phyloP scores from a whole-genome alignment of 2,888 invertebrate species.

The Aricia artaxerxes region DNA sequence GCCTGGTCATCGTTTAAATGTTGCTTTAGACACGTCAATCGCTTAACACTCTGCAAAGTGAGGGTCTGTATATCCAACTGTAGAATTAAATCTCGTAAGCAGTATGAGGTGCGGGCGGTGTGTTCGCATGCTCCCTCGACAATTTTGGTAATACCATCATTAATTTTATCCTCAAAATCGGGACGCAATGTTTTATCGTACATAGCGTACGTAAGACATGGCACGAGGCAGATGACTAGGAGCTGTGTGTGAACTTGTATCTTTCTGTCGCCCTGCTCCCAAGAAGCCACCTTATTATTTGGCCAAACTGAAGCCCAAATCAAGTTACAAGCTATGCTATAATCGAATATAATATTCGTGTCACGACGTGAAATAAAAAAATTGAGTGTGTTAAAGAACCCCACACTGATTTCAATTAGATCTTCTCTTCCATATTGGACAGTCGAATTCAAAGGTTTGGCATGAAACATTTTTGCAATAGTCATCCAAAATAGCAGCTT shows the following conservation, averaged over 20 bases:
- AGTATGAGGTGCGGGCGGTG: slow-evolving; percentile 81
- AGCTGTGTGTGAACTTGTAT: slow-evolving; percentile 81
- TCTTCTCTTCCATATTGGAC: slow-evolving; percentile 59
- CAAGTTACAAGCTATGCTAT: slow-evolving; percentile 58
- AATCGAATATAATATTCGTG: slow-evolving; percentile 57
- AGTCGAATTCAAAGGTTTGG: slow-evolving; percentile 56
- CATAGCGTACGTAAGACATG: slow-evolving; percentile 72
- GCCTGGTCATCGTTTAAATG: slow-evolving; percentile 82
- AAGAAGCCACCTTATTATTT: slow-evolving; percentile 48
- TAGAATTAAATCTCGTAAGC: slow-evolving; percentile 77
- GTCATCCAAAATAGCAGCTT: slow-evolving; percentile 71
- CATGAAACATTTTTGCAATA: slow-evolving; percentile 61
- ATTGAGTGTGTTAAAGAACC: slow-evolving; percentile 61
- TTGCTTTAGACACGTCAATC: slow-evolving; percentile 79
- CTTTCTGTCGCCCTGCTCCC: slow-evolving; percentile 48
- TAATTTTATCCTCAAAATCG: slow-evolving; percentile 73
- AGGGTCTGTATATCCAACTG: slow-evolving; percentile 67
- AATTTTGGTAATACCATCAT: slow-evolving; percentile 81
- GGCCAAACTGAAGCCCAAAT: slow-evolving; percentile 57
- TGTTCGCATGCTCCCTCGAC: slow-evolving; percentile 83
- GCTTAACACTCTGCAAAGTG: slow-evolving; percentile 78
- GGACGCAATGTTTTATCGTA: slow-evolving; percentile 43
- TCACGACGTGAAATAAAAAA: slow-evolving; percentile 55
- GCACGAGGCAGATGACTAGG: slow-evolving; percentile 82
- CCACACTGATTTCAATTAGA: slow-evolving; percentile 57